Conservation (phyloP, 2,888 invertebrate species). For the Sthenelais limicola region DNA sequence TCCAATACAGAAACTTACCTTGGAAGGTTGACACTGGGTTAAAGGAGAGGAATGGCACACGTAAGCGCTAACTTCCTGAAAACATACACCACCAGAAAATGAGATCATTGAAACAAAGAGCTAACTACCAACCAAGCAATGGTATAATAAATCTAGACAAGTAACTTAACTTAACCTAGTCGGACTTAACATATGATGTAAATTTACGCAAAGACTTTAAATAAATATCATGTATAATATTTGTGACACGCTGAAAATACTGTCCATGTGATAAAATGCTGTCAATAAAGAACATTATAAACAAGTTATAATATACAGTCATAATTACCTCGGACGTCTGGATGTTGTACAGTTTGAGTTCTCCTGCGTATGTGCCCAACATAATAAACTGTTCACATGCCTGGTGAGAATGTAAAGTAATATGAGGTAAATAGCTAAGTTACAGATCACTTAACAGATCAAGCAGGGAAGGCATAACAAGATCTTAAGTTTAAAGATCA, state of each 20-base stretch:
- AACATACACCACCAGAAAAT: background rate
- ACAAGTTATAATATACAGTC: too few relatives aligned
- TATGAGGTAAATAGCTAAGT: background rate
- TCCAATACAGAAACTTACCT: too few relatives aligned
- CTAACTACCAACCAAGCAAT: too few relatives aligned
- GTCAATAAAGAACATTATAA: too few relatives aligned
- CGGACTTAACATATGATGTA: too few relatives aligned
- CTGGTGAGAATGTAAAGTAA: slow-evolving; percentile 61
- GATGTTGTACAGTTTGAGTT: slow-evolving; percentile 89
- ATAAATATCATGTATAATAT: too few relatives aligned
- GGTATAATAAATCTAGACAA: too few relatives aligned
- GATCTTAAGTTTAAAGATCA: background rate
- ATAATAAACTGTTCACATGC: slow-evolving; percentile 80
- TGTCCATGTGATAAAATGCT: too few relatives aligned
- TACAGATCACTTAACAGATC: background rate
- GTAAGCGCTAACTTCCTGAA: slow-evolving; percentile 75
- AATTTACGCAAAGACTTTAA: too few relatives aligned
- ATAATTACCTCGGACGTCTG: slow-evolving; percentile 80
- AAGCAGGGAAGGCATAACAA: background rate
- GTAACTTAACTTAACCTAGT: too few relatives aligned
- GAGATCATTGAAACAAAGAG: too few relatives aligned
- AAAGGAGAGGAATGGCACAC: slow-evolving; percentile 91
- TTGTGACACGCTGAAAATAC: too few relatives aligned
- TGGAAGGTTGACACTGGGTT: slow-evolving; percentile 77
- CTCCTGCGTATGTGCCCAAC: slow-evolving; percentile 92